phyloP scores from a whole-genome alignment of 2,797 vertebrate genomes.

The Enoplosus armatus region DNA sequence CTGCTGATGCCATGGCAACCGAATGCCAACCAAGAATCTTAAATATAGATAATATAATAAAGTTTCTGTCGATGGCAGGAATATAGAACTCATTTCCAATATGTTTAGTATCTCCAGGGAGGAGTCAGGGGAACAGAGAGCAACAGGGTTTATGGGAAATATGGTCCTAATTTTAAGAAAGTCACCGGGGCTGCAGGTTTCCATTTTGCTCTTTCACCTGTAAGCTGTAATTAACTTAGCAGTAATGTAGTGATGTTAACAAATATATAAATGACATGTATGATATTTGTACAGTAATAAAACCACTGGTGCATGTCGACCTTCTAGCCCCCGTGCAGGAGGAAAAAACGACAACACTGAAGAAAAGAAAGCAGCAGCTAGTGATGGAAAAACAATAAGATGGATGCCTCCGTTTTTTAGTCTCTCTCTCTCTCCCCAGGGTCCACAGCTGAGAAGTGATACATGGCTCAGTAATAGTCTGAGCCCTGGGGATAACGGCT shows the following conservation, averaged over 20 bases:
- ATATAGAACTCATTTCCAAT: neutral
- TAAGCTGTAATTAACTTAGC: neutral
- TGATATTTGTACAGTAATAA: neutral
- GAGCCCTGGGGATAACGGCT: conserved; percentile 66
- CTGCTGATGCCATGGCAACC: neutral
- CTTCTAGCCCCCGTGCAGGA: neutral
- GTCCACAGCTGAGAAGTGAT: conserved; percentile 63
- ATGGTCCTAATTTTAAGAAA: no score
- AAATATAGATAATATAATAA: neutral
- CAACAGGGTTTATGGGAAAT: neutral
- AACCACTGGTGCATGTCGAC: neutral
- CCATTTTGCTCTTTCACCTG: neutral
- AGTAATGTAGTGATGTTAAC: neutral
- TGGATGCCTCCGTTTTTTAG: conserved; percentile 37
- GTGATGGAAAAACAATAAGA: conserved; percentile 51
- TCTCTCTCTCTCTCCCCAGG: conserved; percentile 37
- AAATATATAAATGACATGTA: neutral
- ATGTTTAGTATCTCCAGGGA: neutral
- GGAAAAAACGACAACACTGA: neutral
- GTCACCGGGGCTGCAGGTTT: neutral
- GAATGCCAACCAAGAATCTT: neutral
- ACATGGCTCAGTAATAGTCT: conserved; percentile 68
- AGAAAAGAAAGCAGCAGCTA: conserved; percentile 24
- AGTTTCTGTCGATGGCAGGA: neutral
- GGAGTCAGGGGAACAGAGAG: neutral